phyloP scores from a whole-genome alignment of 2,113 vertebrate species.

The Ginglymostoma cirratum region DNA sequence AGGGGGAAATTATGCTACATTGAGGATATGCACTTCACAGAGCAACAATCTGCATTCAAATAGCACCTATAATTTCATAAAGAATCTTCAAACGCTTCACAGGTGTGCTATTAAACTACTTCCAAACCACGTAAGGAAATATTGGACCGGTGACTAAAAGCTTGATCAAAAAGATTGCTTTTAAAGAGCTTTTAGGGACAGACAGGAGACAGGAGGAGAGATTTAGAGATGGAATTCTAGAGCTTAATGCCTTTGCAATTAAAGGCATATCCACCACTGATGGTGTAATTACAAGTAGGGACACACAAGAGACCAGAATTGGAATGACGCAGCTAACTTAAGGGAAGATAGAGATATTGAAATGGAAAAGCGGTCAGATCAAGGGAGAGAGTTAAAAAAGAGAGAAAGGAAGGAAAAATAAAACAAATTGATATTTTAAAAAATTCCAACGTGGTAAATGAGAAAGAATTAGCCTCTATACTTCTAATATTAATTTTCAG shows the following conservation, averaged over 20 bases:
- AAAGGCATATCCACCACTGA: not conserved
- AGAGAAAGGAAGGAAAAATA: not conserved
- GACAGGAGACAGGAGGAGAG: not conserved
- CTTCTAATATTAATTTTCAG: not conserved
- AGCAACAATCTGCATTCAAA: not conserved
- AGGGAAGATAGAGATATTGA: too few relatives aligned
- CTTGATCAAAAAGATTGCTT: not conserved
- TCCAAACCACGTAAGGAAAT: not conserved
- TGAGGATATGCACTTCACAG: not conserved
- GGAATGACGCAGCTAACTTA: not conserved
- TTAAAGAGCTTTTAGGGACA: not conserved
- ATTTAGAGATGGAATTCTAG: not conserved
- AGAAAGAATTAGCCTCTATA: not conserved
- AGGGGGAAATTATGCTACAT: not conserved
- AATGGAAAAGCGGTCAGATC: not conserved
- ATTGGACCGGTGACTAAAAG: not conserved
- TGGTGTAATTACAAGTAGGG: not conserved
- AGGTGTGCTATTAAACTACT: not conserved
- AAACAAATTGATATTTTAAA: not conserved
- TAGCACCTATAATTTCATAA: not conserved
- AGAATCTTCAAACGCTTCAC: not conserved
- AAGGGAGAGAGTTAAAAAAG: not conserved
- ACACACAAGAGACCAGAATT: not conserved
- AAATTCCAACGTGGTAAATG: not conserved
- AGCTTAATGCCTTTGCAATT: not conserved